Conservation (phyloP, 2,113 vertebrate genomes). For the Mugil cephalus region DNA sequence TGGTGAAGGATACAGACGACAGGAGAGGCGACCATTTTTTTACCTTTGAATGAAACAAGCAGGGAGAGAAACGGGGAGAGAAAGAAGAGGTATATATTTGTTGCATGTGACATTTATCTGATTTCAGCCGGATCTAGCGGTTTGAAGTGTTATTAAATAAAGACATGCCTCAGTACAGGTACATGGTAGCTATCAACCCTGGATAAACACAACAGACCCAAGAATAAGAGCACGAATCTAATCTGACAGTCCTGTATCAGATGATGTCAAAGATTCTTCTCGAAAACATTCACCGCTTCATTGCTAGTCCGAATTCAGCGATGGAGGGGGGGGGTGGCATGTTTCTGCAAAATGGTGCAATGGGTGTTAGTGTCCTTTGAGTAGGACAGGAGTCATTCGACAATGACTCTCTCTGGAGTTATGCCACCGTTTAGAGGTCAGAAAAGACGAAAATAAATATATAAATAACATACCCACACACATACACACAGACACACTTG, state of each 20-base stretch:
- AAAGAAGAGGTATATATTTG: no score
- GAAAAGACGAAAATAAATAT: constrained; percentile 31
- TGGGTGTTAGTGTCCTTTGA: constrained; percentile 50
- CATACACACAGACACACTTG: constrained; percentile 44
- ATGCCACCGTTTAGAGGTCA: constrained; percentile 64
- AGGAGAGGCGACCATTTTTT: background rate
- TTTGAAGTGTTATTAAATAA: background rate
- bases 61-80: no score
- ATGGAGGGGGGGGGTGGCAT: constrained; percentile 16
- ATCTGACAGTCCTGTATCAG: constrained; percentile 37
- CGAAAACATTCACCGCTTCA: constrained; percentile 47
- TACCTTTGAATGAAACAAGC: background rate
- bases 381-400: constrained; percentile 49
- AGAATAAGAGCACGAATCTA: constrained; percentile 29
- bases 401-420: constrained; percentile 54
- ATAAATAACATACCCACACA: constrained; percentile 44
- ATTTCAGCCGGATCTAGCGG: background rate
- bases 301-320: constrained; percentile 47
- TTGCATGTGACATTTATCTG: background rate
- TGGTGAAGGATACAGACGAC: background rate
- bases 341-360: constrained; percentile 60
- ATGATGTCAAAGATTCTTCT: constrained; percentile 58
- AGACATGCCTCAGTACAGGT: background rate
- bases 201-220: constrained; percentile 53
- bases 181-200: constrained; percentile 4